Conservation (phyloP, 92 coral and sea anemone species). For the Heteractis magnifica region DNA sequence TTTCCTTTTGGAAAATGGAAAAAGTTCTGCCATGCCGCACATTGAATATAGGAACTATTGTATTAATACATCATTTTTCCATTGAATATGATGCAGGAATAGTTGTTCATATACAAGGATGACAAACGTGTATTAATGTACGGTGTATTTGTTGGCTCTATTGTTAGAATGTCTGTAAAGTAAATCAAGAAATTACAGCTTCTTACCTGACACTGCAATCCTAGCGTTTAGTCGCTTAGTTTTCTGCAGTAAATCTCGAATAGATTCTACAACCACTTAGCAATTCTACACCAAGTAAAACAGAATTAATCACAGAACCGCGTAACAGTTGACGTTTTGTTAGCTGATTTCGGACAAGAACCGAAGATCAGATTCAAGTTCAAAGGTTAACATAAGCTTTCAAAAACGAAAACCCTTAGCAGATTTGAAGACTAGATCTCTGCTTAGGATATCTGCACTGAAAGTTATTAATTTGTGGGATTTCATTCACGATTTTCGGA, state of each 20-base stretch:
- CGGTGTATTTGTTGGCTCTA: background rate
- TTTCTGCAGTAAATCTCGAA: background rate
- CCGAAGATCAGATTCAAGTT: background rate
- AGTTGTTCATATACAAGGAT: background rate
- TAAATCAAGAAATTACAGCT: background rate
- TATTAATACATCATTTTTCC: background rate
- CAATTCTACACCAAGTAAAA: background rate
- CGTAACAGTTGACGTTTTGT: background rate
- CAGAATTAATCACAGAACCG: background rate
- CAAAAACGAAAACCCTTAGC: background rate
- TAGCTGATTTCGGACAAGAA: background rate
- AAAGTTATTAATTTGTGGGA: background rate
- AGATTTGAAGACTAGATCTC: background rate
- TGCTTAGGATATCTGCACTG: background rate
- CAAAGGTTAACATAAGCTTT: background rate
- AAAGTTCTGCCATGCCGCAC: background rate
- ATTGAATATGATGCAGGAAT: background rate
- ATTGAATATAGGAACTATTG: background rate
- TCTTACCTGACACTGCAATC: background rate
- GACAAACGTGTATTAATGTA: background rate
- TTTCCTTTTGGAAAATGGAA: background rate
- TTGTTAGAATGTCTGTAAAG: background rate
- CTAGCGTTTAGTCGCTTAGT: background rate
- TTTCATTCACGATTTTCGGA: background rate
- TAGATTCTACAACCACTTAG: background rate